These are phyloP conservation scores for Darevskia nairensis DNA, from an alignment of 2,797 vertebrate genomes.

Conservation along the genomic window DNA sequence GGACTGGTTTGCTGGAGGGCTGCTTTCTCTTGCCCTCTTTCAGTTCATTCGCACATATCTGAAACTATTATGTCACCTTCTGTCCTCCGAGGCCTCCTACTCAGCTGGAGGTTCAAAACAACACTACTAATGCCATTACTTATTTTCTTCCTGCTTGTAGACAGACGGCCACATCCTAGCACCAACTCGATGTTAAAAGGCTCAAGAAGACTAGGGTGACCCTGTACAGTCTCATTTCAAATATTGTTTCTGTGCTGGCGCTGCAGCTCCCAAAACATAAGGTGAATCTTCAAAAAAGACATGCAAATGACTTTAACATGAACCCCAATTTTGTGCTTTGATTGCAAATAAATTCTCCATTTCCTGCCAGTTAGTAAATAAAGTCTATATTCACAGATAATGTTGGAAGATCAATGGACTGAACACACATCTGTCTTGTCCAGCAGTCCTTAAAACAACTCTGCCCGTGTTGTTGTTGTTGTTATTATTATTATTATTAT, in stretches of 20 bases:
- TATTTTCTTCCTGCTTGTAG: constrained; percentile 51
- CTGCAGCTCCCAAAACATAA: background rate
- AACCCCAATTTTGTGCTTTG: background rate
- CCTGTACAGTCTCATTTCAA: constrained; percentile 30
- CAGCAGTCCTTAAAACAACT: background rate
- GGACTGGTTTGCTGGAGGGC: background rate
- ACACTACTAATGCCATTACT: constrained; percentile 16
- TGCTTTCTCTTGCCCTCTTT: background rate
- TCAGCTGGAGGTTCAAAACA: constrained; percentile 1
- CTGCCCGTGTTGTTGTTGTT: background rate
- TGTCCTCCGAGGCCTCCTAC: constrained; percentile 30
- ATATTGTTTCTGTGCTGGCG: constrained; percentile 1
- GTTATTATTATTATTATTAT: no score
- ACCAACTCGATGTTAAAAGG: constrained; percentile 46
- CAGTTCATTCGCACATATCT: constrained; percentile 21
- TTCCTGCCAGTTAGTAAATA: background rate
- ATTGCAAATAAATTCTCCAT: background rate
- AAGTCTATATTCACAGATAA: background rate
- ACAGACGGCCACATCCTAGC: constrained; percentile 55
- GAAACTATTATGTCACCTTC: constrained; percentile 6
- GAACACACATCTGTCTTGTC: background rate
- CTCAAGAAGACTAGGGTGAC: constrained; percentile 43
- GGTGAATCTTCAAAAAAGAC: background rate
- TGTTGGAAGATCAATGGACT: background rate
- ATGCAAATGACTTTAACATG: no score